A percentile compares a stretch with the other conserved stretches of the same genome.
phyloP scores from a whole-genome alignment of 2,888 invertebrate species.

The Lasioglossum lativentre region DNA sequence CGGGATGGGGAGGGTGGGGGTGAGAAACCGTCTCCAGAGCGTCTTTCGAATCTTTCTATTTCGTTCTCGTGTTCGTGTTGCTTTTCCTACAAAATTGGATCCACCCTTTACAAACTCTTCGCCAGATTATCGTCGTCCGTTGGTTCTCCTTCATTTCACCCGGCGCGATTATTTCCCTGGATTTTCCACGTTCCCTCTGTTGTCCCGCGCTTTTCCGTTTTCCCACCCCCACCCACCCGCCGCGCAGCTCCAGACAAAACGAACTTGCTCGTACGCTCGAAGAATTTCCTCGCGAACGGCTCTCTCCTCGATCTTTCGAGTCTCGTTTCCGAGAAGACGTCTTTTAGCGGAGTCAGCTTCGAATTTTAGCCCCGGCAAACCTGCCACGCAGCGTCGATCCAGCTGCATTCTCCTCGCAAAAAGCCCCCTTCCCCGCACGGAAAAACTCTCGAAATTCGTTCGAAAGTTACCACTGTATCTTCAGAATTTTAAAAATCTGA shows the following conservation, averaged over 20 bases:
- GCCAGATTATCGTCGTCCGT: conserved; percentile 40
- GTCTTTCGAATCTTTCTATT: neutral
- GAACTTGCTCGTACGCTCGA: conserved; percentile 34
- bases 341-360: conserved; percentile 64
- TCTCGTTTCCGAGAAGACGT: conserved; percentile 57
- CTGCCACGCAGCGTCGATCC: neutral
- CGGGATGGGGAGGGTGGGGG: neutral
- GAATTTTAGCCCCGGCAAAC: conserved; percentile 40
- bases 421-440: too few species aligned
- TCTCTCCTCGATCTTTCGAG: conserved; percentile 43
- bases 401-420: too few species aligned
- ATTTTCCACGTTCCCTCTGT: conserved; percentile 16
- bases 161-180: conserved; percentile 41
- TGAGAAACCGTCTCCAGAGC: neutral
- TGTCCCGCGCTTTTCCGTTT: neutral
- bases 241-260: conserved; percentile 18
- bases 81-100: conserved; percentile 10
- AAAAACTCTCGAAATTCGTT: too few species aligned
- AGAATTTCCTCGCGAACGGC: conserved; percentile 57
- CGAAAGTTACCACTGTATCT: too few species aligned
- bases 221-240: neutral
- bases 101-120: conserved; percentile 30
- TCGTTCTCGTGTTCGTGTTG: neutral
- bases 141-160: conserved; percentile 47
- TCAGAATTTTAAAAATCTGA: too few species aligned